Base-by-base conservation (phyloP, 1,140 invertebrate species). In the Spodoptera litura region DNA sequence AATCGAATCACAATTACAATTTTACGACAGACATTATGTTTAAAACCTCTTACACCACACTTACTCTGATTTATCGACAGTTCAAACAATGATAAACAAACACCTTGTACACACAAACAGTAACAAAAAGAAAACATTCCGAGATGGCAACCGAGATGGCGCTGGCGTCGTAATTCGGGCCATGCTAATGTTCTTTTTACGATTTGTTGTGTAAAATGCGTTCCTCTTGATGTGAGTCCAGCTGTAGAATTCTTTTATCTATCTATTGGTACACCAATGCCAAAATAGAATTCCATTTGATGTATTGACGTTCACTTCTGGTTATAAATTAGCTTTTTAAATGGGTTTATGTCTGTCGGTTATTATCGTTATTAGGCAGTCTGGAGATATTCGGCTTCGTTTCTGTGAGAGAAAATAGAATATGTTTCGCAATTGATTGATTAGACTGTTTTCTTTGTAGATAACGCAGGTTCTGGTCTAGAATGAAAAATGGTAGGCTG, bases 181-280 rank as follows among this genome's bases (percentile, higher is more conserved):
- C 73, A 66, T 27, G 35, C 74, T 80, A 81, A 81, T 81, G 79
- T 73, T 58, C 79, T 77, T 81, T 81, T 81, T 81, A 81, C 79
- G 74, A 81, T 59, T 52, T 81, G 66, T 70, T 81, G 73, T 81
- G 66, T 72, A 72, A 72, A 55, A 72, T 58, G 51, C 27, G 25
- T 52, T 53, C 59, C 59, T 62, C 59, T 64, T 75, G 79, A 81
- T 81, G 74, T 78, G 74, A n/a, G 70, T 51, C 74, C 79, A 78
- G 79, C 66, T 80, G 78, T 64, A 62, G 4, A 10, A 27, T 55
- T 74, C 38, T 51, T 70, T 61, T 74, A 61, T 55, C 15, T 76
- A 15, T 64, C 51, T 76, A 55, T 20, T 35, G 53, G 25, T 62
- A 15, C 12, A 59, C 55, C 51, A 31, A n/a, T 27, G 59, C 59